Conservation (phyloP, 2,113 vertebrate genomes). For the Nanorana parkeri region DNA sequence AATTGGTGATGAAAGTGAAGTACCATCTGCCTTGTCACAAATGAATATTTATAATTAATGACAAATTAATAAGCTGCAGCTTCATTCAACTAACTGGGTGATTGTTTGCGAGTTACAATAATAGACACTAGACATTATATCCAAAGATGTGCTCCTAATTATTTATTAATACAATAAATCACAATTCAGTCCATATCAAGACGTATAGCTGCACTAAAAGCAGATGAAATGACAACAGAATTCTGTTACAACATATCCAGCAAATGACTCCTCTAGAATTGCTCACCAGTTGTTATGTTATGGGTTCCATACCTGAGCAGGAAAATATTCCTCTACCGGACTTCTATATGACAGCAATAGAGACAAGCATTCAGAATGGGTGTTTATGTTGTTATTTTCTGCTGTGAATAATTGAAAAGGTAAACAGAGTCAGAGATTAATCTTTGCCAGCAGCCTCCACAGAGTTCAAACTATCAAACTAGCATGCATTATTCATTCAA, state of each 20-base stretch:
- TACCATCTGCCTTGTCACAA: no score
- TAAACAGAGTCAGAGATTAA: constrained; percentile 22
- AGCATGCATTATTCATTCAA: constrained; percentile 53
- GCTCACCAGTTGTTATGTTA: not conserved
- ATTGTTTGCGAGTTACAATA: no score
- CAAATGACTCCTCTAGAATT: not conserved
- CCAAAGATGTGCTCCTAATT: not conserved
- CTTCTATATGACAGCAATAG: constrained; percentile 6
- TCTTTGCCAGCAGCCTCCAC: constrained; percentile 2
- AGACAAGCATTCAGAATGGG: not conserved
- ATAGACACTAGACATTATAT: no score
- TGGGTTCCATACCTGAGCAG: not conserved
- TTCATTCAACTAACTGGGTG: no score
- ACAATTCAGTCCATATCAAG: not conserved
- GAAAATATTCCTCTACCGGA: not conserved
- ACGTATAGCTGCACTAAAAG: not conserved
- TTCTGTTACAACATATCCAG: not conserved
- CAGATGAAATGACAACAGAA: not conserved
- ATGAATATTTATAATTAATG: no score
- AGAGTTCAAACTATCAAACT: constrained; percentile 27
- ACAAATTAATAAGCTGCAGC: no score
- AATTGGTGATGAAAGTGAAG: no score
- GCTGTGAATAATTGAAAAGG: constrained; percentile 31
- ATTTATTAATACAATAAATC: not conserved
- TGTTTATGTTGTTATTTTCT: constrained; percentile 19